Conservation (phyloP, 2,888 invertebrate genomes). For the Fragum whitleyi region DNA sequence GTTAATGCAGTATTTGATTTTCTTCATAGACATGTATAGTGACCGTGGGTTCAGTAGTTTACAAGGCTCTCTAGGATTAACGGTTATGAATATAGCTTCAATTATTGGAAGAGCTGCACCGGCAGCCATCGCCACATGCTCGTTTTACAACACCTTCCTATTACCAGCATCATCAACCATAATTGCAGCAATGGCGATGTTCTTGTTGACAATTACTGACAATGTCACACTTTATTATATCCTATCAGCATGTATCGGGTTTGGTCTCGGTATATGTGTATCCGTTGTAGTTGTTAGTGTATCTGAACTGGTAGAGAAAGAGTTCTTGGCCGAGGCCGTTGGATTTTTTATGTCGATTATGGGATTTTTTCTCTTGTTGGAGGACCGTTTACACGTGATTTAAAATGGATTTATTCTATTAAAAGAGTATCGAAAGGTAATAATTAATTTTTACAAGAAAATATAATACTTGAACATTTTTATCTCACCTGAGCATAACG, state of each 20-base stretch:
- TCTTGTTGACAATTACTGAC: neutral
- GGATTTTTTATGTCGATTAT: neutral
- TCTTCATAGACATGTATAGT: neutral
- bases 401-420: too few species aligned
- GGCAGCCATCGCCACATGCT: neutral
- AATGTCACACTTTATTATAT: neutral
- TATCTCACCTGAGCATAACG: too few species aligned
- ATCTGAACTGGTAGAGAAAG: neutral
- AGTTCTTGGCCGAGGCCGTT: neutral
- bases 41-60: neutral
- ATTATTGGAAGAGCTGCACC: constrained; percentile 1
- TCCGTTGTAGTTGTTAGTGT: neutral
- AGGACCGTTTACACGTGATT: neutral
- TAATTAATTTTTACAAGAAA: too few species aligned
- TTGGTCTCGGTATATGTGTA: neutral
- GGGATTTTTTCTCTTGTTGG: neutral
- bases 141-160: neutral
- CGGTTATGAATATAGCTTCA: neutral
- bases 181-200: neutral
- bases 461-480: too few species aligned
- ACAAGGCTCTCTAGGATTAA: neutral
- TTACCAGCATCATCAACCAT: neutral
- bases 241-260: neutral
- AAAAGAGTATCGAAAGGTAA: too few species aligned
- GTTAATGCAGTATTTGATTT: neutral